Evolutionary conservation across 2,113 vertebrate genomes (phyloP).

Genomic region (Gambusia holbrooki): DNA sequence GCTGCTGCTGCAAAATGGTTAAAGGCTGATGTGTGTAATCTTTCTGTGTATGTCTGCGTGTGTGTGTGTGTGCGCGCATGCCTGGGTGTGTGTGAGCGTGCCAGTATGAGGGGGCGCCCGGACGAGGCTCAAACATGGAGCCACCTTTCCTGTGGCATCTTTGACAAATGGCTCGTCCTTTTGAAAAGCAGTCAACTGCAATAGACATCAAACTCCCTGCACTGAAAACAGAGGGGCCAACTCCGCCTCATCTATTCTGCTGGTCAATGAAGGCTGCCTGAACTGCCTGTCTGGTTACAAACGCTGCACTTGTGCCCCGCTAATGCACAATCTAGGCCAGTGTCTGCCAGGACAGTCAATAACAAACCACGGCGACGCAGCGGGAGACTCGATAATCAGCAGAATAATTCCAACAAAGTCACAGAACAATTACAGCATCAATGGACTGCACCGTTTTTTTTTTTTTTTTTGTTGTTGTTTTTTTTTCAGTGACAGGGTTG

Average conservation of each 20-base stretch:
- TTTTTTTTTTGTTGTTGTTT: too few species aligned
- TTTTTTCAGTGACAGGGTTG: not conserved
- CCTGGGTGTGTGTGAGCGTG: conserved; percentile 11
- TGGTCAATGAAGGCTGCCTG: conserved; percentile 39
- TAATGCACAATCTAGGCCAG: conserved; percentile 37
- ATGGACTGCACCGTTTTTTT: not conserved
- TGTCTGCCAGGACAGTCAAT: conserved; percentile 46
- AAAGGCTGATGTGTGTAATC: conserved; percentile 29
- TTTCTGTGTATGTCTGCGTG: not conserved
- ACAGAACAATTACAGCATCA: conserved; percentile 22
- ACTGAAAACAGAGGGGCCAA: conserved; percentile 69
- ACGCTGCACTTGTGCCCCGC: conserved; percentile 37
- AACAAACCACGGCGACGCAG: conserved; percentile 33
- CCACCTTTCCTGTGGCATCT: conserved; percentile 69
- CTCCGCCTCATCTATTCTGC: conserved; percentile 64
- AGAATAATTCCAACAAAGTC: conserved; percentile 31
- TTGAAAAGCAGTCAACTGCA: conserved; percentile 79
- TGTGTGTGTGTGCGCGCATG: not conserved
- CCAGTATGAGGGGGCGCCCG: conserved; percentile 26
- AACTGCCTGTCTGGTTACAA: conserved; percentile 32
- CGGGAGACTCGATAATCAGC: conserved; percentile 32
- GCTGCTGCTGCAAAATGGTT: conserved; percentile 59
- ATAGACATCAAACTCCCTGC: conserved; percentile 72
- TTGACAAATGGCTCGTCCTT: conserved; percentile 77
- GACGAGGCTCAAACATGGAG: conserved; percentile 47